These are phyloP conservation scores for Phrynosoma platyrhinos DNA, from an alignment of 2,113 vertebrate genomes.

Conservation along the genomic window DNA sequence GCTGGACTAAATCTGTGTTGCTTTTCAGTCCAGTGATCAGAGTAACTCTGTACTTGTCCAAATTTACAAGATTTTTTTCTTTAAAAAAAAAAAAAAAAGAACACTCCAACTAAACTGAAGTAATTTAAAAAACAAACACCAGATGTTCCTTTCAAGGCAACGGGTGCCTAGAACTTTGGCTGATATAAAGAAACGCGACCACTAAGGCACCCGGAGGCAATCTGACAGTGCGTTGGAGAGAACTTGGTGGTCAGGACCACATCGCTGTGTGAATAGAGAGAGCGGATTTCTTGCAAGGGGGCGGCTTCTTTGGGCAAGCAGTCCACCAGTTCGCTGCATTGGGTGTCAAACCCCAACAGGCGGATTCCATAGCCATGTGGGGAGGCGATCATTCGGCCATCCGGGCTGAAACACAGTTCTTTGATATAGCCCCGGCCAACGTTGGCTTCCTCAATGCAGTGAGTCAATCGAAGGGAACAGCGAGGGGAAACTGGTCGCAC, in stretches of 20 bases:
- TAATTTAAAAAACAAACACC: conserved; percentile 56
- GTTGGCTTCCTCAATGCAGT: conserved; percentile 98
- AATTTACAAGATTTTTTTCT: conserved; percentile 36
- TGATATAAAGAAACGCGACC: conserved; percentile 97
- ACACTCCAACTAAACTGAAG: conserved; percentile 73
- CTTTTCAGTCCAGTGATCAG: conserved; percentile 20
- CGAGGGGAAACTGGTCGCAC: conserved; percentile 89
- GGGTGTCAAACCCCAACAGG: conserved; percentile 91
- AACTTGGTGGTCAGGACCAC: conserved; percentile 99
- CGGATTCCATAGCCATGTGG: conserved; percentile 96
- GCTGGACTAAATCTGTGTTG: conserved; percentile 43
- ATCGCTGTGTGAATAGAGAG: conserved; percentile 96
- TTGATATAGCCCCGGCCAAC: conserved; percentile 98
- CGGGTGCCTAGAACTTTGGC: conserved; percentile 91
- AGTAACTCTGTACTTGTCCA: conserved; percentile 57
- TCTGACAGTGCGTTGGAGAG: conserved; percentile 98
- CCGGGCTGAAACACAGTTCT: conserved; percentile 97
- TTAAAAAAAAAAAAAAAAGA: conserved; percentile 46
- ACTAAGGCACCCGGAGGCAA: conserved; percentile 98
- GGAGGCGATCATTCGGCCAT: conserved; percentile 96
- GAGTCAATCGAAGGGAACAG: conserved; percentile 93
- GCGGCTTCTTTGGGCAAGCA: conserved; percentile 92
- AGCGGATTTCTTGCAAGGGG: conserved; percentile 91
- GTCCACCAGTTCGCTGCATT: conserved; percentile 95
- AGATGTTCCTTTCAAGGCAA: conserved; percentile 56